Base-by-base conservation (phyloP, 2,888 invertebrate genomes). In the Temnothorax unifasciatus region DNA sequence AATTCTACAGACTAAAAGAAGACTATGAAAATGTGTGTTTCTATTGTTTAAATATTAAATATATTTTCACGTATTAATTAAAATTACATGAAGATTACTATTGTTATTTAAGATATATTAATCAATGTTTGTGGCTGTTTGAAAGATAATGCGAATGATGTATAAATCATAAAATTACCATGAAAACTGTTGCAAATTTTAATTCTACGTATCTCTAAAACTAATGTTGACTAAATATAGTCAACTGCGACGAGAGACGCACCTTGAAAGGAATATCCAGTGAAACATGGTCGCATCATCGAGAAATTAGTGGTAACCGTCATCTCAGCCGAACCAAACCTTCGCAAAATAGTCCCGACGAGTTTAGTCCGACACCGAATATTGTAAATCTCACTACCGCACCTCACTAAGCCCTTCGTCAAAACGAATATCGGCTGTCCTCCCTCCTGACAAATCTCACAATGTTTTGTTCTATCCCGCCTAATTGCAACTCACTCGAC, bases 211-310 rank as follows among this genome's bases (percentile, higher is more conserved):
- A n/a, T 64, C 1, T 44, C 9, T 15, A 21, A 44, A 54, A 71
- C 9, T 9, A 54, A 8, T 6, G n/a, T 54, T 25, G 15, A 18
- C 11, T 25, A 15, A 71, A 9, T 52, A 34, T n/a, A 54, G 3
- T 4, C 15, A 25, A 41, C 0, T 13, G 4, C 11, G 8, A 64
- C n/a, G n/a, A 4, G 1, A 47, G 15, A 34, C 75, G 25, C 5
- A 95, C 96, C 96, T 95, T 96, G 96, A 91, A 95, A 95, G n/a
- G 95, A 95, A 89, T 96, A 96, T 92, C 95, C 95, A 90, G 95
- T 93, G 90, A 95, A 95, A 91, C 95, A 95, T 69, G 95, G 95
- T 90, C 95, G 94, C 95, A 95, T 95, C 95, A 95, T 95, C 86
- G 95, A 95, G 88, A 95, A 94, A 91, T 95, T 95, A 59, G 93